Evolutionary conservation across 2,888 invertebrate genomes (phyloP).

Genomic region (Shargacucullia verbasci): DNA sequence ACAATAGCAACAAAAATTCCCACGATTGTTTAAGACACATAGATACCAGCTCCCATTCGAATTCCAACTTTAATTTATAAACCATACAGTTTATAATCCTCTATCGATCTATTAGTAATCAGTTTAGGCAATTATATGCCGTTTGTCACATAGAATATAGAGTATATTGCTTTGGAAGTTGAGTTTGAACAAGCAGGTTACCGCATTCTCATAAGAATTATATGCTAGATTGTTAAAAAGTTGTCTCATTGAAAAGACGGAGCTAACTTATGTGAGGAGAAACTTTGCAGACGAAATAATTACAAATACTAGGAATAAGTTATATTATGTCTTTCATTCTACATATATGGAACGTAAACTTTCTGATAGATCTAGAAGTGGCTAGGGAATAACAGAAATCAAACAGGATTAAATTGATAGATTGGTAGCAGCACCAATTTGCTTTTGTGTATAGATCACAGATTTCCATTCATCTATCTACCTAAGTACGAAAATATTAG

Average conservation of each 20-base stretch:
- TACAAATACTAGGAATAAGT: constrained; percentile 5
- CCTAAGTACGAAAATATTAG: too few species aligned
- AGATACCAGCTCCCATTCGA: constrained; percentile 19
- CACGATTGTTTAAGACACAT: constrained; percentile 69
- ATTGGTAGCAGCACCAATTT: too few species aligned
- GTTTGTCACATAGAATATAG: constrained; percentile 24
- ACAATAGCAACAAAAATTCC: constrained; percentile 77
- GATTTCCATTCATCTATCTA: too few species aligned
- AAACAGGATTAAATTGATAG: too few species aligned
- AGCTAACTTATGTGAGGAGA: constrained; percentile 35
- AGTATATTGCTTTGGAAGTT: constrained; percentile 30
- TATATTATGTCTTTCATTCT: not conserved
- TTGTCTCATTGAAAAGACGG: constrained; percentile 38
- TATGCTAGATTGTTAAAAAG: constrained; percentile 50
- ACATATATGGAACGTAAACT: too few species aligned
- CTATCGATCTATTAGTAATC: constrained; percentile 6
- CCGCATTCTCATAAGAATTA: constrained; percentile 61
- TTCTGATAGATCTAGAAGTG: too few species aligned
- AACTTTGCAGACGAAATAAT: constrained; percentile 40
- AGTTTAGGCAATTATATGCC: constrained; percentile 30
- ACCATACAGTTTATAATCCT: constrained; percentile 30
- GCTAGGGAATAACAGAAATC: too few species aligned
- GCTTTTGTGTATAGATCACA: too few species aligned
- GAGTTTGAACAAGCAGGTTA: constrained; percentile 48
- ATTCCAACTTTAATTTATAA: constrained; percentile 12